Evolutionary conservation across 2,113 vertebrate genomes (phyloP), one percentile per base, ranked within the genome.

Genomic region (Crotalus tigris): DNA sequence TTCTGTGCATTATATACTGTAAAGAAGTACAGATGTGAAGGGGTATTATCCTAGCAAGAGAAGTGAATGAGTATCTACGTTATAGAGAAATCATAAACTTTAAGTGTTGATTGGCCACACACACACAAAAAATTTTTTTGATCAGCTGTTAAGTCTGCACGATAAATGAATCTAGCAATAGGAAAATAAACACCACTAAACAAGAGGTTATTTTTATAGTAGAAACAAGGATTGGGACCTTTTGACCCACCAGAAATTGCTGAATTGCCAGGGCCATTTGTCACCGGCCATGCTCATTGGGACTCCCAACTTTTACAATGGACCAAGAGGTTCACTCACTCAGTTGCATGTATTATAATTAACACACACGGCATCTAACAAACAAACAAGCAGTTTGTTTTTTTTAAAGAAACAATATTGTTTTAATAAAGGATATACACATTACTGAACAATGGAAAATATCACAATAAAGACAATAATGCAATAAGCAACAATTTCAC

Each of bases 1-100:
- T 93, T 95, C 26, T 87, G 1, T 49, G 94, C 61, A 95, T 55
- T 90, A 95, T 61, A 61, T 86, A 51, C 49, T 51, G 49, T 51
- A 93, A 93, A 59, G 55, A 89, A 91, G 85, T 86, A 90, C 51
- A 90, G 55, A 10, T 44, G 17, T 21, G 29, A 59, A 91, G 51
- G 87, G 33, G 11, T 19, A 19, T 87, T 51, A 33, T 44, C 44
- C n/a, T 69, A 23, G 49, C 51, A 87, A 91, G 87, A 92, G 61
- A 89, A 44, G 9, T 51, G 3, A 58, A 91, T 23, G 75, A 54
- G 1, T 90, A 86, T 64, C 87, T 69, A 2, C 29, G 87, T 87
- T 59, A 92, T 46, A 69, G 29, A 89, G 81, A 46, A 88, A 17
- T 3, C 2, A 11, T 92, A 92, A 94, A 92, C 33, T 58, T 58